Conservation (phyloP, 2,113 vertebrate genomes). For the Psittacara wagleri region DNA sequence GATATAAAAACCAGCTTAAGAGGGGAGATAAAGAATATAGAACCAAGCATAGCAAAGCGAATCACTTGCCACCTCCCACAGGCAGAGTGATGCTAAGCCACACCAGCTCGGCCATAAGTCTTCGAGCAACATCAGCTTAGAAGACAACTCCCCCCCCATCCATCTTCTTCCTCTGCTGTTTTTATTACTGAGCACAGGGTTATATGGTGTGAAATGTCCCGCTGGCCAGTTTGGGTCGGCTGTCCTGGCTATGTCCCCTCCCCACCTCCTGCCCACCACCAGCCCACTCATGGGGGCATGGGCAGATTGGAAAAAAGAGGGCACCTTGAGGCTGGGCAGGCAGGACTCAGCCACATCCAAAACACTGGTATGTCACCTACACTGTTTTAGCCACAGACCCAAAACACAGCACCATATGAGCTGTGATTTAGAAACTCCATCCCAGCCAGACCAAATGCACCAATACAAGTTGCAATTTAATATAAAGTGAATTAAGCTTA, state of each 20-base stretch:
- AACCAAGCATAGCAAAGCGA: background rate
- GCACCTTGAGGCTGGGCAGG: background rate
- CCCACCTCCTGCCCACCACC: background rate
- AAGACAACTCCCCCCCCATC: background rate
- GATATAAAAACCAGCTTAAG: background rate
- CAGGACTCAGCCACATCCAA: background rate
- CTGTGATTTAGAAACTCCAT: background rate
- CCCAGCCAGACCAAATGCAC: background rate
- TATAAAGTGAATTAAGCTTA: background rate
- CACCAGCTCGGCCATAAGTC: background rate
- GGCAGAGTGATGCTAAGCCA: background rate
- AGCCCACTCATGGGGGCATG: background rate
- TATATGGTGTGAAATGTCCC: background rate
- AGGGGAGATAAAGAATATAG: background rate
- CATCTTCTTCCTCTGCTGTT: background rate
- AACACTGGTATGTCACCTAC: background rate
- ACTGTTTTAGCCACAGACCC: background rate
- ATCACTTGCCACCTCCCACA: background rate
- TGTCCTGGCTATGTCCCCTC: background rate
- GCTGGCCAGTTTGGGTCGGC: background rate
- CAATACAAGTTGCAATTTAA: background rate
- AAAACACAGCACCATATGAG: fast-evolving
- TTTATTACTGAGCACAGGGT: background rate
- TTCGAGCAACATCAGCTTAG: background rate
- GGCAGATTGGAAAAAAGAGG: background rate